A percentile compares a stretch with the other conserved stretches of the same genome.
These are phyloP conservation scores for Cryptotis parvus DNA, from an alignment of 2,113 vertebrate species.

Conservation along the genomic window DNA sequence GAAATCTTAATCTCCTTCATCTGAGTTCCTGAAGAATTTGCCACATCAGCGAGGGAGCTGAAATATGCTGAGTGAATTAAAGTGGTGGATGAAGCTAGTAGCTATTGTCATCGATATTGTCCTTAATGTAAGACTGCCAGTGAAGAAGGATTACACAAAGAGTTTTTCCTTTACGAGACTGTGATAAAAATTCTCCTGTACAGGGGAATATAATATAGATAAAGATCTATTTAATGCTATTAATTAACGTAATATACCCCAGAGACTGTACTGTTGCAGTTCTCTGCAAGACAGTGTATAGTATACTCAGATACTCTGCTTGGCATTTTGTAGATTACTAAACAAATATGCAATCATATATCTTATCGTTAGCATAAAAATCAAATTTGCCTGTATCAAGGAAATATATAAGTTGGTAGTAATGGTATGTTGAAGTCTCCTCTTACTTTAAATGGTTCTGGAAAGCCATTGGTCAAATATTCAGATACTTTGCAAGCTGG, in stretches of 20 bases:
- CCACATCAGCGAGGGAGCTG: background rate
- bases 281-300: background rate
- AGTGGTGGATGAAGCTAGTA: background rate
- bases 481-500: background rate
- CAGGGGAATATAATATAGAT: background rate
- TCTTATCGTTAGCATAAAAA: background rate
- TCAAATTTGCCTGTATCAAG: background rate
- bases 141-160: background rate
- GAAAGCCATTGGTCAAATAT: background rate
- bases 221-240: constrained; percentile 5
- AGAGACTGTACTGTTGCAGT: background rate
- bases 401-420: background rate
- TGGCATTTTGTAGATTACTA: background rate
- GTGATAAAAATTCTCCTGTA: background rate
- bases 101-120: background rate
- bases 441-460: background rate
- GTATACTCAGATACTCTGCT: background rate
- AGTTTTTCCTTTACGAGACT: background rate
- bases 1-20: background rate
- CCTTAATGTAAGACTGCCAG: background rate
- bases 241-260: background rate
- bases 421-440: background rate
- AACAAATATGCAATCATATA: background rate
- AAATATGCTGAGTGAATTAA: background rate
- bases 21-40: background rate